These are phyloP conservation scores for Synergus japonicus DNA, from an alignment of 2,888 invertebrate genomes.

Conservation along the genomic window DNA sequence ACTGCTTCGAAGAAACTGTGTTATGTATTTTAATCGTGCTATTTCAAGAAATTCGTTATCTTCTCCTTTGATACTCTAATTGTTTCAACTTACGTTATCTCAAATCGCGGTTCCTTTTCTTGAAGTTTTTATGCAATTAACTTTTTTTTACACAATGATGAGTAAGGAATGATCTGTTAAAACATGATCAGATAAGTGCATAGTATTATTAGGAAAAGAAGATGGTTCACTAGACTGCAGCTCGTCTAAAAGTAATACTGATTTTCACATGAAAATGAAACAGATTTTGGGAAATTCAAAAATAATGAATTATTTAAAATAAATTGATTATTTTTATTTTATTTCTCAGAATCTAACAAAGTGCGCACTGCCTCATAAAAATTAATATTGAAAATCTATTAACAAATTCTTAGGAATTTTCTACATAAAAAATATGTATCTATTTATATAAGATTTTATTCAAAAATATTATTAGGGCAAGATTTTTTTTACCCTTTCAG, in stretches of 20 bases:
- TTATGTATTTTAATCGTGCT: neutral
- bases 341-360: neutral
- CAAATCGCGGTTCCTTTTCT: neutral
- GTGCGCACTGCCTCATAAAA: neutral
- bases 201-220: slow-evolving; percentile 31
- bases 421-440: neutral
- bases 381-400: neutral
- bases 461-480: neutral
- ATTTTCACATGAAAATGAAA: neutral
- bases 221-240: neutral
- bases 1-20: neutral
- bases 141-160: neutral
- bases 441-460: neutral
- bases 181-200: slow-evolving; percentile 9
- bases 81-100: neutral
- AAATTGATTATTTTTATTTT: neutral
- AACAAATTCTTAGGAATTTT: neutral
- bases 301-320: neutral
- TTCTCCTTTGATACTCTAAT: neutral
- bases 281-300: neutral
- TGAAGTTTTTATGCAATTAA: slow-evolving; percentile 15
- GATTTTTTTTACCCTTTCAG: neutral
- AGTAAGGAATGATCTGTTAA: slow-evolving; percentile 5
- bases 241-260: slow-evolving; percentile 18
- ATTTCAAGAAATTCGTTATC: neutral